Base-by-base conservation (phyloP, 2,888 invertebrate species). In the Subacronicta megacephala region DNA sequence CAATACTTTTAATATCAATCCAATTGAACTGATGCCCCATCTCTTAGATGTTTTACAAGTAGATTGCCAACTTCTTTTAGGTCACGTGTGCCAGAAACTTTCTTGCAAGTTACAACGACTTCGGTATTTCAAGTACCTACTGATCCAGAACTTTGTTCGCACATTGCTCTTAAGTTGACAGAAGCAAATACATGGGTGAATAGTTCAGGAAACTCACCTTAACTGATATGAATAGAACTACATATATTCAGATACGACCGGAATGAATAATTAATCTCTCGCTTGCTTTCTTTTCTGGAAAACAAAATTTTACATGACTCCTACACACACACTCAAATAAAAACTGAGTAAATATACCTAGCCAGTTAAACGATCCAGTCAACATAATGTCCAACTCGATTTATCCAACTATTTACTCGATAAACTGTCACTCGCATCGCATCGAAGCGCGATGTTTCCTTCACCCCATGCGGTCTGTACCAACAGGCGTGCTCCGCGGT, bases 191-290 rank as follows among this genome's bases (percentile, higher is more conserved):
- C 9, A 36, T 10, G 33, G n/a, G n/a, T n/a, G n/a, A n/a, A n/a
- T n/a, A 29, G 44, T 54, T 59, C 31, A 46, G 0, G 16, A 7
- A 57, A 62, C 40, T 37, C 7, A 18, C 26, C 51, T 51, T 65
- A 59, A 44, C 41, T 60, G 56, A 69, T 65, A 57, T 47, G 40
- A 65, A 54, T n/a, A n/a, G n/a, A n/a, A n/a, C n/a, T n/a, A n/a
- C n/a, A n/a, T n/a, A n/a, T n/a, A n/a, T n/a, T n/a, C n/a, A n/a
- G n/a, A n/a, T n/a, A n/a, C n/a, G n/a, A n/a, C n/a, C n/a, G n/a
- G n/a, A n/a, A n/a, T n/a, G n/a, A n/a, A n/a, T n/a, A n/a, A n/a
- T n/a, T n/a, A n/a, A n/a, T n/a, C n/a, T n/a, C n/a, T n/a, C n/a
- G n/a, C n/a, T n/a, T n/a, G n/a, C n/a, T n/a, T n/a, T n/a, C n/a